These are phyloP conservation scores for Kuschelorhynchus macadamiae DNA, from an alignment of 2,888 invertebrate species.

Conservation along the genomic window DNA sequence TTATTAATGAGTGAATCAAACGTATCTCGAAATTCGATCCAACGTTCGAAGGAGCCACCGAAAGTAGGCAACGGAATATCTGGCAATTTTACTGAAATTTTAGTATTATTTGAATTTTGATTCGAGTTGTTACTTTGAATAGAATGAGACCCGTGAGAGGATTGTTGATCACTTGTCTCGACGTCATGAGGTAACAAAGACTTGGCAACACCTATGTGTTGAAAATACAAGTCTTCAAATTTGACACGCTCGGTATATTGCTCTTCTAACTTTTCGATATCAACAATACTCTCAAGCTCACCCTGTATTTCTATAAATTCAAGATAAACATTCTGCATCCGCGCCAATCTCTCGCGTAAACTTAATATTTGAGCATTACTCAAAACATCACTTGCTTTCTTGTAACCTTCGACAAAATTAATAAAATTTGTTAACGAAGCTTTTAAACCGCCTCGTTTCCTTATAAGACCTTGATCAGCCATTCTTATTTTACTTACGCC, in stretches of 20 bases:
- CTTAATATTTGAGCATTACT: neutral
- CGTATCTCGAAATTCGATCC: too few relatives aligned
- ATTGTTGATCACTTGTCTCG: neutral
- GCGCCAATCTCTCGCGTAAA: neutral
- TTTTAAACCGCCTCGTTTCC: conserved; percentile 1
- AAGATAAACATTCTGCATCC: neutral
- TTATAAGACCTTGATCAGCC: too few relatives aligned
- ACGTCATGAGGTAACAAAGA: neutral
- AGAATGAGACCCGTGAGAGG: neutral
- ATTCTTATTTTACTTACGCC: conserved; percentile 1
- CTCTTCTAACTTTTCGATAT: neutral
- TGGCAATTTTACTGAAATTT: neutral
- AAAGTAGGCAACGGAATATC: conserved; percentile 13
- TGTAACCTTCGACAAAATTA: neutral
- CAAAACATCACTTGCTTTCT: neutral
- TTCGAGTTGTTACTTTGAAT: too few relatives aligned
- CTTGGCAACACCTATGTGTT: neutral
- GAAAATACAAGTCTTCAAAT: neutral
- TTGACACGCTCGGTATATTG: neutral
- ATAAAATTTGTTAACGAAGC: neutral
- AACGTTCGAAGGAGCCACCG: too few relatives aligned
- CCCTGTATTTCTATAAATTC: conserved; percentile 11
- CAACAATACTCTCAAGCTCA: conserved; percentile 7
- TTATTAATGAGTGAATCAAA: too few relatives aligned
- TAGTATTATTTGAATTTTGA: too few relatives aligned